Conservation (phyloP, 2,113 vertebrate species). For the Neolamprologus sp. region DNA sequence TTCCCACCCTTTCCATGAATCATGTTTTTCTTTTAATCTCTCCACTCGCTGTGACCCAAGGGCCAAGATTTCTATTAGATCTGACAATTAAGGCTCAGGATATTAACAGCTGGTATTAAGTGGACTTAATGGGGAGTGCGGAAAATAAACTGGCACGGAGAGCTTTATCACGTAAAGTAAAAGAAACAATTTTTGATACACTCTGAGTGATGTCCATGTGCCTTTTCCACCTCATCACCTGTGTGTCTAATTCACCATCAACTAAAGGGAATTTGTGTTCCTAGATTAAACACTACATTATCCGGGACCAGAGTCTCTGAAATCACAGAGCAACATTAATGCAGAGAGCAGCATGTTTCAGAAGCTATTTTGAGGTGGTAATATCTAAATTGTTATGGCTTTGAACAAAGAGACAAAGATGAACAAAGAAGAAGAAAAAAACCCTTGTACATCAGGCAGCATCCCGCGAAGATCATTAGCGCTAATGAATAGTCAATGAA, state of each 20-base stretch:
- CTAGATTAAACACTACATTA: conserved; percentile 17
- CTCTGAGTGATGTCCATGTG: neutral
- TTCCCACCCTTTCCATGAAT: neutral
- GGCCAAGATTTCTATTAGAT: conserved; percentile 1
- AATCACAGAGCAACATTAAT: neutral
- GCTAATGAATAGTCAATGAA: conserved; percentile 28
- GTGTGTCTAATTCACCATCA: neutral
- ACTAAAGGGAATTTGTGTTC: conserved; percentile 6
- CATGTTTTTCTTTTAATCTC: conserved; percentile 7
- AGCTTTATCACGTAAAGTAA: neutral
- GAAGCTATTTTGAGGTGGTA: neutral
- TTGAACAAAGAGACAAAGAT: neutral
- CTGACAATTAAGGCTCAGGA: conserved; percentile 10
- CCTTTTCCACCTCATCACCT: neutral
- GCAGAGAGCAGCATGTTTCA: neutral
- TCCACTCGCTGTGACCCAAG: neutral
- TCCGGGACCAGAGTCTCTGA: neutral
- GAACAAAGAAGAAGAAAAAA: neutral
- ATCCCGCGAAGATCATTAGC: neutral
- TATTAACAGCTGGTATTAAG: conserved; percentile 21
- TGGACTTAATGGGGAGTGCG: neutral
- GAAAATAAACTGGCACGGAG: neutral
- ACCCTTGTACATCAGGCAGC: neutral
- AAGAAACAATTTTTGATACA: neutral
- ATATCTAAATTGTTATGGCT: neutral